Percentiles rank a stretch among this genome's conserved stretches.
Evolutionary conservation across 2,113 vertebrate genomes (phyloP).

Genomic region (Macrotis lagotis): DNA sequence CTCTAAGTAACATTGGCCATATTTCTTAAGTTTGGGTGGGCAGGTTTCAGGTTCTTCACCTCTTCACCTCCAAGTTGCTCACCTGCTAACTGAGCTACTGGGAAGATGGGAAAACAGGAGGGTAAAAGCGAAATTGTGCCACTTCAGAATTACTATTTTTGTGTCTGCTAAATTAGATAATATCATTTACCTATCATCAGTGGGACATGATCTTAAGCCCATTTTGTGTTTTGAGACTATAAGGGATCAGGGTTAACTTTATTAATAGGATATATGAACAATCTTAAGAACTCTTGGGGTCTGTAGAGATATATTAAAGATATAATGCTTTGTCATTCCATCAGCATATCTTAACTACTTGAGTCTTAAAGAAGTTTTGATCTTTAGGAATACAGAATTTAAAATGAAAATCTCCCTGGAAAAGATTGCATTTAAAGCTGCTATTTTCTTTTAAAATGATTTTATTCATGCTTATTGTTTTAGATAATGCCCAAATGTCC

Average conservation of each 20-base stretch:
- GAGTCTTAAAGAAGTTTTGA: background rate
- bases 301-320: background rate
- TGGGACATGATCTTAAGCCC: background rate
- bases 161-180: background rate
- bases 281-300: background rate
- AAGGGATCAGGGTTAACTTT: background rate
- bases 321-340: background rate
- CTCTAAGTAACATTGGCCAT: background rate
- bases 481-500: background rate
- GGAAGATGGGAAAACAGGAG: background rate
- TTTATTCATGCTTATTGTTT: background rate
- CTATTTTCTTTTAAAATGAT: background rate
- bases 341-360: background rate
- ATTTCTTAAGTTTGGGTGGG: background rate
- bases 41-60: background rate
- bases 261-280: background rate
- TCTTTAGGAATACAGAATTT: background rate
- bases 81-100: background rate
- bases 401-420: background rate
- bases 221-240: background rate
- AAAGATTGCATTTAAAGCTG: background rate
- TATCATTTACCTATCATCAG: background rate
- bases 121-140: background rate
- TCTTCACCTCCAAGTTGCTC: background rate
- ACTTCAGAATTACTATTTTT: background rate